Conservation (phyloP, 2,113 vertebrate species). For the Coryphaenoides rupestris region DNA sequence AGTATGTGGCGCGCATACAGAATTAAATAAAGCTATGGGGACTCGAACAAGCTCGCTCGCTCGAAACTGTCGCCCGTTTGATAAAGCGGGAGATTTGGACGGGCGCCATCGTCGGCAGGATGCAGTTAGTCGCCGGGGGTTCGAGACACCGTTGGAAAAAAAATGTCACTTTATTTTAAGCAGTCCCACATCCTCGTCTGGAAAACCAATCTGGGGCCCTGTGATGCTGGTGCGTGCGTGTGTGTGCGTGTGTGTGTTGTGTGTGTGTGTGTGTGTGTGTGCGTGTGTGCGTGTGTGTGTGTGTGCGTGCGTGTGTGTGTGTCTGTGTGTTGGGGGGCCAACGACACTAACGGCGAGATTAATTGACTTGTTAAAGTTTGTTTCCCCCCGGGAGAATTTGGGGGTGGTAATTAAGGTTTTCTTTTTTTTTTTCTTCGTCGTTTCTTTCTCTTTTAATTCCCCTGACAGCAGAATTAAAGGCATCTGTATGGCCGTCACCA, state of each 20-base stretch:
- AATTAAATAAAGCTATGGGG: conserved; percentile 30
- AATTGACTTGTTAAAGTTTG: conserved; percentile 58
- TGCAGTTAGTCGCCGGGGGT: conserved; percentile 66
- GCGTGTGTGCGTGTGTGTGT: too few relatives aligned
- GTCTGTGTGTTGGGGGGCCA: conserved; percentile 17
- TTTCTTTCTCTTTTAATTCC: conserved; percentile 65
- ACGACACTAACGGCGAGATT: conserved; percentile 37
- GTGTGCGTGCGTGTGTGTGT: too few relatives aligned
- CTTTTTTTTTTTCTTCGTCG: too few relatives aligned
- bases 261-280: too few relatives aligned
- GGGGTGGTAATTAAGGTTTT: conserved; percentile 60
- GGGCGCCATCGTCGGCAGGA: conserved; percentile 59
- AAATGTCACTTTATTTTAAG: conserved; percentile 76
- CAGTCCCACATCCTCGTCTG: conserved; percentile 69
- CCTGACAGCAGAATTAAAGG: conserved; percentile 55
- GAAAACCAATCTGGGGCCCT: conserved; percentile 65
- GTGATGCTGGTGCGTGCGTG: conserved; percentile 21
- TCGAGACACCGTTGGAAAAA: conserved; percentile 74
- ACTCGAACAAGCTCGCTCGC: conserved; percentile 57
- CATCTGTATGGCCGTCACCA: conserved; percentile 52
- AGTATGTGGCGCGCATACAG: conserved; percentile 40
- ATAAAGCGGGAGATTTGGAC: conserved; percentile 62
- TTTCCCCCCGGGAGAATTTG: conserved; percentile 45
- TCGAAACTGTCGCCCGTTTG: conserved; percentile 50
- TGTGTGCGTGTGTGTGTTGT: too few relatives aligned